Base-by-base conservation (phyloP, 2,113 vertebrate species). In the Phylloscopus trochiloides region DNA sequence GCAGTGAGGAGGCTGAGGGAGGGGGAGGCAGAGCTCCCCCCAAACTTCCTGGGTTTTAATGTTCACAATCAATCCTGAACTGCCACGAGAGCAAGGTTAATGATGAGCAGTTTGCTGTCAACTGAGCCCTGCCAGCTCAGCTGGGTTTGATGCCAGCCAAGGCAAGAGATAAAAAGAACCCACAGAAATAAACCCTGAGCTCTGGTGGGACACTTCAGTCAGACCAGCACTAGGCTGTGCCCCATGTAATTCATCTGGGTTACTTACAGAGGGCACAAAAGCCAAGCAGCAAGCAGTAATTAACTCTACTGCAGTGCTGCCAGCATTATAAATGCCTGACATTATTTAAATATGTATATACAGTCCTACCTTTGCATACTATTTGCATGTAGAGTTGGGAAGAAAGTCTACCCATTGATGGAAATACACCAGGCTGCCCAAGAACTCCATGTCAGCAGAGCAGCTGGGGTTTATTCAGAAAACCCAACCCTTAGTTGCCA, bases 61-160 rank as follows among this genome's bases (percentile, higher is more conserved):
- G 32, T 17, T 62, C 90, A 76, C 42, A 87, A 83, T 92, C 82
- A 89, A 63, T 74, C 90, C 42, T 87, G 76, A 36, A 10, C 65
- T 66, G 81, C 43, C 78, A 42, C 32, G 36, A 51, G 50, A 43
- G 57, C 31, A 62, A 87, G 76, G 91, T 72, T 85, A 91, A 91
- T 73, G 58, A 68, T 2, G 17, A 91, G 28, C 71, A 61, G 51
- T 70, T 86, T 71, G 29, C 22, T 91, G 89, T 77, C 65, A 66
- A 15, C 75, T 28, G 52, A 78, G 17, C 57, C n/a, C 50, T 86
- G 80, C 22, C 70, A 51, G 2, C 9, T 32, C 50, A 81, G 75
- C 72, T 34, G 45, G 45, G 65, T 90, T 57, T 76, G 66, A 31
- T 70, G 47, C 51, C 32, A 42, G 4, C 54, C 43, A 47, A 57